Percentiles rank a stretch among this genome's conserved stretches.
phyloP scores from a whole-genome alignment of 1,140 invertebrate genomes.

The Chironomus tepperi region DNA sequence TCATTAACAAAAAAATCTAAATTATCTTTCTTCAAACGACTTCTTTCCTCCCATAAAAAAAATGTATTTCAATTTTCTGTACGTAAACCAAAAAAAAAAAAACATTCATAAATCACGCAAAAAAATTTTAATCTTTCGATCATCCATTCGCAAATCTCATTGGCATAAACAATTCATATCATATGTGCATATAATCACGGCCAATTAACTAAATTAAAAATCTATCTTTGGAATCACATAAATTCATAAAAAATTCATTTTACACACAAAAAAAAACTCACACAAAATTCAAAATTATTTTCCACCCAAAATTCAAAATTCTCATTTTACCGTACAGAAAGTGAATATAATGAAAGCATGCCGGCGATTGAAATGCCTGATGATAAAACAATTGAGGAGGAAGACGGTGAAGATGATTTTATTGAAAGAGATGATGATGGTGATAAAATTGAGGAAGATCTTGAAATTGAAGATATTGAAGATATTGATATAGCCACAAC shows the following conservation, averaged over 20 bases:
- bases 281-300: conserved; percentile 1
- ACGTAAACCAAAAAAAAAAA: no score
- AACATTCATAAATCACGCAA: no score
- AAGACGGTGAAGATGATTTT: neutral
- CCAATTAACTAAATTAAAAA: no score
- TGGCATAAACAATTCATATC: conserved; percentile 6
- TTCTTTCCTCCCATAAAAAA: no score
- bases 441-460: neutral
- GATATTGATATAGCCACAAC: neutral
- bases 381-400: neutral
- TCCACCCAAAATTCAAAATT: conserved; percentile 12
- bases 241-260: neutral
- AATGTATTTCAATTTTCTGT: no score
- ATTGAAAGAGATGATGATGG: no score
- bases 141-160: neutral
- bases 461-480: no score
- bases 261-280: neutral
- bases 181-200: no score
- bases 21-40: no score
- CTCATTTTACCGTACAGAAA: conserved; percentile 15
- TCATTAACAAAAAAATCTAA: no score
- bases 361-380: neutral
- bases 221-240: neutral
- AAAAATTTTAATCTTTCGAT: no score
- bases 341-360: neutral